Conservation (phyloP, 2,113 vertebrate species). For the Xenopus borealis region DNA sequence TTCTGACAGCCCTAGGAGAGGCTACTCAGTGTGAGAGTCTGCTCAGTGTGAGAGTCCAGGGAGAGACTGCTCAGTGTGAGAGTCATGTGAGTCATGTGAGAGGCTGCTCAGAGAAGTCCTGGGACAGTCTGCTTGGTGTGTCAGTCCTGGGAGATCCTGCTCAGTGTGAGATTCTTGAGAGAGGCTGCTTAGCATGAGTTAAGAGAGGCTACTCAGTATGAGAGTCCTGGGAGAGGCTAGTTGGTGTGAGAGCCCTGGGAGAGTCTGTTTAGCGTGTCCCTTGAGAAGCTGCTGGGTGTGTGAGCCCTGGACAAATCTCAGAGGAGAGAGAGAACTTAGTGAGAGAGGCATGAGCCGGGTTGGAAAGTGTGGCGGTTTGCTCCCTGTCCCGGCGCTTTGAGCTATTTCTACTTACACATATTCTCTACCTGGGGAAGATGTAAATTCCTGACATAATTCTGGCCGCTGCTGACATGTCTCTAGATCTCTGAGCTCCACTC, state of each 20-base stretch:
- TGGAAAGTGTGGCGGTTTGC: neutral
- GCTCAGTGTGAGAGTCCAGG: too few relatives aligned
- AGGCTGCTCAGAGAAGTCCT: neutral
- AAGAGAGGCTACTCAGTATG: neutral
- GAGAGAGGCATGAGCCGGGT: neutral
- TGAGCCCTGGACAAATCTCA: too few relatives aligned
- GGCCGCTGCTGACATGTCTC: slow-evolving; percentile 34
- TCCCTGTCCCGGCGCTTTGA: slow-evolving; percentile 4
- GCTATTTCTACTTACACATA: slow-evolving; percentile 13
- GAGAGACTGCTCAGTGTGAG: too few relatives aligned
- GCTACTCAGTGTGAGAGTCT: too few relatives aligned
- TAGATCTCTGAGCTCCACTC: too few relatives aligned
- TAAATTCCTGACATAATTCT: slow-evolving; percentile 46
- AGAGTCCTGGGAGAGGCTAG: neutral
- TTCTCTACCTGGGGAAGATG: slow-evolving; percentile 34
- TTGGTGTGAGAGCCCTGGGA: too few relatives aligned
- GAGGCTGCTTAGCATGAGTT: too few relatives aligned
- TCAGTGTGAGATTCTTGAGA: neutral
- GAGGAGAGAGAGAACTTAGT: neutral
- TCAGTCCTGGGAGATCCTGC: neutral
- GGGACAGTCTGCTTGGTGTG: neutral
- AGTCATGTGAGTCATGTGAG: neutral
- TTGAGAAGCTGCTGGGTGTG: too few relatives aligned
- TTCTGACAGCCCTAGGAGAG: too few relatives aligned
- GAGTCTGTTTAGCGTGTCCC: too few relatives aligned